Evolutionary conservation across 2,797 vertebrate species (phyloP).

Genomic region (Novumbra hubbsi): DNA sequence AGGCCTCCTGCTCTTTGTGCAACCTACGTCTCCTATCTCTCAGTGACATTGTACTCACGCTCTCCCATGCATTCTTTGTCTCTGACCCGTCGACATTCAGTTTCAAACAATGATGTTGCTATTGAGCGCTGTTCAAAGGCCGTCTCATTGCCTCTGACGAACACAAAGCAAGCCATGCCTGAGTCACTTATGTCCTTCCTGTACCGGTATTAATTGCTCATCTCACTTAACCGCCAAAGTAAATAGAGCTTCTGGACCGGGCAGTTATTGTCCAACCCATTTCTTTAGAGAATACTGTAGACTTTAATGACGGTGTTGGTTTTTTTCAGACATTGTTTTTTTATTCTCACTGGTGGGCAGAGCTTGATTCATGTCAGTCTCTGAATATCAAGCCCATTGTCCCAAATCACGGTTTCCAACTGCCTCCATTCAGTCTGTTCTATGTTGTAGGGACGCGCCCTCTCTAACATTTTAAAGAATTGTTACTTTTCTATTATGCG

Average conservation of each 20-base stretch:
- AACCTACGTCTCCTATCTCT: not conserved
- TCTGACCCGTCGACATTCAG: conserved; percentile 17
- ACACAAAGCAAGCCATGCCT: conserved; percentile 26
- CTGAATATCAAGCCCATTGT: not conserved
- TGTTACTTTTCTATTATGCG: not conserved
- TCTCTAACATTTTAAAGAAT: not conserved
- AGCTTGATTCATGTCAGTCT: not conserved
- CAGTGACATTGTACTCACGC: not conserved
- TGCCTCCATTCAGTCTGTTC: not conserved
- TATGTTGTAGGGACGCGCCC: not conserved
- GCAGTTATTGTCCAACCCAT: conserved; percentile 33
- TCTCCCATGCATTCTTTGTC: conserved; percentile 26
- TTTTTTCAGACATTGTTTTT: not conserved
- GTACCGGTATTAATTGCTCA: conserved; percentile 36
- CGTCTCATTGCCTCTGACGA: conserved; percentile 17
- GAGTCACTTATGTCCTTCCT: conserved; percentile 35
- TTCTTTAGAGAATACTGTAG: conserved; percentile 4
- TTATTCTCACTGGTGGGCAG: not conserved
- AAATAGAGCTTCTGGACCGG: conserved; percentile 40
- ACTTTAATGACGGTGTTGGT: not conserved
- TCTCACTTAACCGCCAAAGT: not conserved
- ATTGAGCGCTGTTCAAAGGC: conserved; percentile 19
- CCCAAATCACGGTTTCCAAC: not conserved
- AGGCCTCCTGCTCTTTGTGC: not conserved
- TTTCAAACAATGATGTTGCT: conserved; percentile 28